Conservation (phyloP, 2,113 vertebrate genomes). For the Crotalus helleri region DNA sequence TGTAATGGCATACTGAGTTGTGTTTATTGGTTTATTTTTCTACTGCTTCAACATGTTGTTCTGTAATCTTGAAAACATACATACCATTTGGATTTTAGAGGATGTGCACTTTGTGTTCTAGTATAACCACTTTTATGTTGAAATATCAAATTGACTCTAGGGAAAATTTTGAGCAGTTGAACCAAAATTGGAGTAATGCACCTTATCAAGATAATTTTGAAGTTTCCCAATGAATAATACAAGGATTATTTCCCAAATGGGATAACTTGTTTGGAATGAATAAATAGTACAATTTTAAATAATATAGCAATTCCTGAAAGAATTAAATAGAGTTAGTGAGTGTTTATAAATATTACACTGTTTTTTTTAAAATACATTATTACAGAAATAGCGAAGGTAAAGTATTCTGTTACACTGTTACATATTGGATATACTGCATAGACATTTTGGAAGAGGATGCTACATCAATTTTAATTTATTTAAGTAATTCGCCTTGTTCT, state of each 20-base stretch:
- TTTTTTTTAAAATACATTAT: conserved; percentile 9
- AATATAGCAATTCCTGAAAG: background rate
- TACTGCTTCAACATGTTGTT: background rate
- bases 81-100: background rate
- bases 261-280: background rate
- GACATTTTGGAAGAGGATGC: background rate
- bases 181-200: background rate
- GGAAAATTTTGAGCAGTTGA: background rate
- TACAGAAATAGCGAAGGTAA: background rate
- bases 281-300: background rate
- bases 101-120: background rate
- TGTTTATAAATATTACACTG: background rate
- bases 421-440: background rate
- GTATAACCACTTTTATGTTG: background rate
- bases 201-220: background rate
- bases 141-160: background rate
- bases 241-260: too few species aligned
- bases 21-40: conserved; percentile 37
- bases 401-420: conserved; percentile 9
- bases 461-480: background rate
- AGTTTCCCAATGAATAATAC: too few species aligned
- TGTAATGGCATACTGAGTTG: conserved; percentile 28
- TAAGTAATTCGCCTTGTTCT: background rate
- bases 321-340: background rate
- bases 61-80: background rate